Evolutionary conservation across 2,888 invertebrate genomes (phyloP).

Genomic region (Lamellibrachia columna): DNA sequence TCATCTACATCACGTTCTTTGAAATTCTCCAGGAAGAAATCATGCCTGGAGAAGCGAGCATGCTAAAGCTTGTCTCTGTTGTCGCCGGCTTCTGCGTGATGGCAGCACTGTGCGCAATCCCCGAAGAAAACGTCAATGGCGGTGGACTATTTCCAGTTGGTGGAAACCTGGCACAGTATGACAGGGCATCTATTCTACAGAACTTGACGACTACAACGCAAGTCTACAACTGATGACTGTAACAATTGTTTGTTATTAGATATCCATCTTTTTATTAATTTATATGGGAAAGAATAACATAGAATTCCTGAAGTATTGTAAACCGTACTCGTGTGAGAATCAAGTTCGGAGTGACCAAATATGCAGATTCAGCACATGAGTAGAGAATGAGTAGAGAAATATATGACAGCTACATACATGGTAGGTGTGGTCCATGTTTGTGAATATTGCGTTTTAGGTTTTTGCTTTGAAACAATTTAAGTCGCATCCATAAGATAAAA

Average conservation of each 20-base stretch:
- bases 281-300: background rate
- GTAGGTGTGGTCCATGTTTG: too few relatives aligned
- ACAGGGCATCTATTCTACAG: background rate
- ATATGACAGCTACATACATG: too few relatives aligned
- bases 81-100: constrained; percentile 50
- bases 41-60: constrained; percentile 36
- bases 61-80: constrained; percentile 51
- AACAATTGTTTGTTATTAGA: background rate
- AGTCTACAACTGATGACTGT: background rate
- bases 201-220: background rate
- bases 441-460: too few relatives aligned
- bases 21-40: constrained; percentile 82
- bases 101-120: constrained; percentile 41
- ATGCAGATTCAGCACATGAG: background rate
- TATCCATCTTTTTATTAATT: background rate
- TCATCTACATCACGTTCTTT: constrained; percentile 93
- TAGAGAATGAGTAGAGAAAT: too few relatives aligned
- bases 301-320: background rate
- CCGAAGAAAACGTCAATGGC: constrained; percentile 38
- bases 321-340: too few relatives aligned
- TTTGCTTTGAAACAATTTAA: too few relatives aligned
- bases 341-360: background rate
- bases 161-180: background rate
- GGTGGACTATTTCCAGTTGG: constrained; percentile 13
- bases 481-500: background rate